Evolutionary conservation across 35 echinoderm and acorn worm species (phyloP).

Genomic region (Patiria miniata): DNA sequence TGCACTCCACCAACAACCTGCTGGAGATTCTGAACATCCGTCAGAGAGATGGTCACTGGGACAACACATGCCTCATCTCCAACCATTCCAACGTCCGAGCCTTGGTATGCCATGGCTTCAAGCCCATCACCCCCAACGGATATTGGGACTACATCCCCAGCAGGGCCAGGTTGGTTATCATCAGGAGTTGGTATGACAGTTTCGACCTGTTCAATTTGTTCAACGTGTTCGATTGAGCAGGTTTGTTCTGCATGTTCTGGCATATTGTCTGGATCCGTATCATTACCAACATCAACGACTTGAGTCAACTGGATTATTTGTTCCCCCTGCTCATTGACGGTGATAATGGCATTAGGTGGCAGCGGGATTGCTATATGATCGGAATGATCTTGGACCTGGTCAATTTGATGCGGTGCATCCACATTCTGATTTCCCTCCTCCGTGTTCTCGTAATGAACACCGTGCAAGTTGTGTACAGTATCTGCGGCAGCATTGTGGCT

Average conservation of each 20-base stretch:
- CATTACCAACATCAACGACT: background rate
- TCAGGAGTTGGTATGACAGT: background rate
- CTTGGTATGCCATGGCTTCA: background rate
- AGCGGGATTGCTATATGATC: background rate
- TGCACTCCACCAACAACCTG: constrained; percentile 1
- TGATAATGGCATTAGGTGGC: constrained; percentile 9
- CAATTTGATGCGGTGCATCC: background rate
- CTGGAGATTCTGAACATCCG: constrained; percentile 3
- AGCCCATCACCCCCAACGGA: background rate
- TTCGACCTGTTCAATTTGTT: constrained; percentile 23
- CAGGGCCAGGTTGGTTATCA: background rate
- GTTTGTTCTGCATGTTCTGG: background rate
- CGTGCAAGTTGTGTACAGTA: background rate
- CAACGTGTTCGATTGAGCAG: background rate
- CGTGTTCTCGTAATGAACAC: constrained; percentile 9
- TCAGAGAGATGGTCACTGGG: constrained; percentile 12
- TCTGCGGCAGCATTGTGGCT: background rate
- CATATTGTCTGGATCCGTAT: background rate
- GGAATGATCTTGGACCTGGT: background rate
- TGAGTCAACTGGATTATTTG: background rate
- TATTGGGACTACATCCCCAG: background rate
- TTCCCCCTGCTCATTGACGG: constrained; percentile 1
- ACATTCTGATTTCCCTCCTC: background rate
- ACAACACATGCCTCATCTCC: background rate
- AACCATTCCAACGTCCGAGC: constrained; percentile 17